Evolutionary conservation across 1,140 invertebrate genomes (phyloP), one percentile per base, ranked within the genome.

Genomic region (Helicoverpa armigera): DNA sequence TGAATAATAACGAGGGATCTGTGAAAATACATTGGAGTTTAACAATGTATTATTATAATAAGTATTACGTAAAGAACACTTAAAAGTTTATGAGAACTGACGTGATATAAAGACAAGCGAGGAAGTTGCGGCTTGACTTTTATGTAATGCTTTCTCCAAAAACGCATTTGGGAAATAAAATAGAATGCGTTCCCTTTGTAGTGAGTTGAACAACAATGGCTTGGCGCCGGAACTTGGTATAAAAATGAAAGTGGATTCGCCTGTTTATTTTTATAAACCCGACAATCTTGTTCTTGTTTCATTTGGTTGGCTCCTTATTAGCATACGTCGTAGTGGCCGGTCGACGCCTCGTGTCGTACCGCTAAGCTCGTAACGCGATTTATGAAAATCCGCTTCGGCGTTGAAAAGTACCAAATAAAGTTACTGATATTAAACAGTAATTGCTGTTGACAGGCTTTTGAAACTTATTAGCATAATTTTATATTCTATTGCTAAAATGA

Each of bases 241-340:
- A 90, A 94, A 92, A 94, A 92, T 91, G 92, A 94, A 94, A 94
- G 92, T 93, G 92, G 91, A 91, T 89, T 89, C 85, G 87, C 89
- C 79, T 90, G 89, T 92, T 43, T 94, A 90, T 93, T 94, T 88
- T 92, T 91, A 89, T 90, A 91, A 92, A 91, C 86, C 87, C 80
- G 92, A 90, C 91, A 87, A 89, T 92, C 91, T 93, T 86, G 91
- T 92, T 92, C 89, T 93, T 87, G 91, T 92, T 94, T 91, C 82
- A 84, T 86, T 86, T 69, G 79, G 87, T 85, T 83, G 84, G 82
- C 84, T 85, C 83, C 87, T 89, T 87, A 91, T 94, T 92, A 89
- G 87, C 91, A 92, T 90, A 89, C 86, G 81, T 82, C 63, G 56
- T 78, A 77, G 63, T 80, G 79, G 54, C 81, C 81, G 72, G 56